These are phyloP conservation scores for Neocrepidodera transversa DNA, from an alignment of 2,888 invertebrate genomes.

Conservation along the genomic window DNA sequence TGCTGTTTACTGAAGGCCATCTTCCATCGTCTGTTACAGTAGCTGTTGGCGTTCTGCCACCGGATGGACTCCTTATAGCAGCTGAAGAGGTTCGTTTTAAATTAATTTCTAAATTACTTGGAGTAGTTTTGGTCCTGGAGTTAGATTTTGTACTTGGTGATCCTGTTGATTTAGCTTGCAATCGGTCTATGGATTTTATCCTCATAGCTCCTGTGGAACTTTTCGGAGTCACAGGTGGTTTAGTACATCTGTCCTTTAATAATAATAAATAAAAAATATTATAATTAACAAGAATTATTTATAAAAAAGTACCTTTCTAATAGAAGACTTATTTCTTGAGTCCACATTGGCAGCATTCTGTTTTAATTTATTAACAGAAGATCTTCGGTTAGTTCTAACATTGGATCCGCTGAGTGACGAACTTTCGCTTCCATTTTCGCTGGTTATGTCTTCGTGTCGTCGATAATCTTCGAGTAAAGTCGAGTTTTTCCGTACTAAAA, in stretches of 20 bases:
- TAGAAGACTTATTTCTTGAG: slow-evolving; percentile 54
- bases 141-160: slow-evolving; percentile 45
- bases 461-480: slow-evolving; percentile 57
- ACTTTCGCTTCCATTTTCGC: slow-evolving; percentile 80
- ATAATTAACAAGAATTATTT: too few species aligned
- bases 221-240: slow-evolving; percentile 53
- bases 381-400: slow-evolving; percentile 58
- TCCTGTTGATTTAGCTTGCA: slow-evolving; percentile 48
- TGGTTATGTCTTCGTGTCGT: slow-evolving; percentile 64
- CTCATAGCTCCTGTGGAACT: slow-evolving; percentile 53
- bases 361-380: slow-evolving; percentile 40
- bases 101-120: slow-evolving; percentile 46
- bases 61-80: slow-evolving; percentile 37
- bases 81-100: slow-evolving; percentile 38
- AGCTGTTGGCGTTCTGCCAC: slow-evolving; percentile 60
- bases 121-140: slow-evolving; percentile 48
- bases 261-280: too few species aligned
- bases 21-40: slow-evolving; percentile 74
- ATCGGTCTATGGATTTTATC: slow-evolving; percentile 60
- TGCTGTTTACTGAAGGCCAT: slow-evolving; percentile 68
- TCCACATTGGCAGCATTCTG: slow-evolving; percentile 42
- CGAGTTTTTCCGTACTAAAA: slow-evolving; percentile 59
- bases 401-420: slow-evolving; percentile 69
- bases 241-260: slow-evolving; percentile 49
- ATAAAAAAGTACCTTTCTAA: too few species aligned